Percentiles rank a stretch among this genome's conserved stretches.
Evolutionary conservation across 2,797 vertebrate species (phyloP).

Genomic region (Micrastur ruficollis): DNA sequence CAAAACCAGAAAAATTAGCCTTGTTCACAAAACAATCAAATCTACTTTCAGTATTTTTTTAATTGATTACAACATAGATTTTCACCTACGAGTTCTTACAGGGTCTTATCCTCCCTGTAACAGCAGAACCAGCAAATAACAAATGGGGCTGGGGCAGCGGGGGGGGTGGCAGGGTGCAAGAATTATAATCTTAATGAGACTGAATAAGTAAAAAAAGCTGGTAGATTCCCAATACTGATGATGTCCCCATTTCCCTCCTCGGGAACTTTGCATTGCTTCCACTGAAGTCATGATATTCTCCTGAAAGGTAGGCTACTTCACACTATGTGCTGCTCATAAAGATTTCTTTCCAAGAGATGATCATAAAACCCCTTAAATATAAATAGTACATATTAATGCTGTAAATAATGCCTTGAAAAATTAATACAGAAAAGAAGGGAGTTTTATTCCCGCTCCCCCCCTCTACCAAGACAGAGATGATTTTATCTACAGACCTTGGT

Average conservation of each 20-base stretch:
- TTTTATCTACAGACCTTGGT: not conserved
- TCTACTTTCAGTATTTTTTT: not conserved
- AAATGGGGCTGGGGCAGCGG: too few species aligned
- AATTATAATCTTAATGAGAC: not conserved
- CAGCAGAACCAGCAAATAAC: not conserved
- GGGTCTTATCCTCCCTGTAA: not conserved
- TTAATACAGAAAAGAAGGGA: not conserved
- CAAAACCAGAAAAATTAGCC: not conserved
- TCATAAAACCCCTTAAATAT: not conserved
- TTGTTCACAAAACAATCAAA: not conserved
- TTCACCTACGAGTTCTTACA: not conserved
- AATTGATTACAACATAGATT: not conserved
- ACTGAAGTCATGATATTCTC: not conserved
- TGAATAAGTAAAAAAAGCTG: not conserved
- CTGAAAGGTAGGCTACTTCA: not conserved
- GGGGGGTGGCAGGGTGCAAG: rapidly evolving
- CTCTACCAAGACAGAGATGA: not conserved
- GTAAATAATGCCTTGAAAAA: not conserved
- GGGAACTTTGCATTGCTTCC: not conserved
- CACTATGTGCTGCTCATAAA: not conserved
- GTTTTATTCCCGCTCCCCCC: not conserved
- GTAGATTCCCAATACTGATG: not conserved
- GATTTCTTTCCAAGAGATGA: not conserved
- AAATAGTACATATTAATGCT: not conserved
- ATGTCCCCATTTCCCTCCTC: not conserved